These are phyloP conservation scores for Drosophila recens DNA, from an alignment of 2,888 invertebrate genomes.

Conservation along the genomic window DNA sequence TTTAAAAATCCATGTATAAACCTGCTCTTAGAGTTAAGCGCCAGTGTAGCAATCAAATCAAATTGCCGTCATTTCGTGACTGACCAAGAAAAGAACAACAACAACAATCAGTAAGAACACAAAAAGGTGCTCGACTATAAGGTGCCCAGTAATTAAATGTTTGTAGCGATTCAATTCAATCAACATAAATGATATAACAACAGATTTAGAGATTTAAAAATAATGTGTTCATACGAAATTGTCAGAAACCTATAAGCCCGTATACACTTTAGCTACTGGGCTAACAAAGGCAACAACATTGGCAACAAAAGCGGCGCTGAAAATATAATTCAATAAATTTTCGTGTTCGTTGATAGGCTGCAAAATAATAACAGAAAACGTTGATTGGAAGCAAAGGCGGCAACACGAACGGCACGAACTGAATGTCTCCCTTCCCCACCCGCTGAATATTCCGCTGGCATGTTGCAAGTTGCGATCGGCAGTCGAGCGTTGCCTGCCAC, in stretches of 20 bases:
- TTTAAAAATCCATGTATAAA: conserved; percentile 6
- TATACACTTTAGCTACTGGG: background rate
- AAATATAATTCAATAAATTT: conserved; percentile 74
- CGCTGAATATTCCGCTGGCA: background rate
- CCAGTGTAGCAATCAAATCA: conserved; percentile 61
- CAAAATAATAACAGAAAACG: conserved; percentile 65
- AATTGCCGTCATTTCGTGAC: conserved; percentile 57
- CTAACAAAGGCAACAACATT: background rate
- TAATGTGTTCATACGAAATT: background rate
- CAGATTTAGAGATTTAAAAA: background rate
- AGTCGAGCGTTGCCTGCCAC: conserved; percentile 62
- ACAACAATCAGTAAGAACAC: background rate
- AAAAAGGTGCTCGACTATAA: fast-evolving
- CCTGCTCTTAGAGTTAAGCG: conserved; percentile 35
- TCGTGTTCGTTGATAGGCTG: conserved; percentile 58
- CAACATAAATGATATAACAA: too few relatives aligned
- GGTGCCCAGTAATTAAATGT: background rate
- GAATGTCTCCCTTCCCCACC: background rate
- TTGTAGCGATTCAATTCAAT: too few relatives aligned
- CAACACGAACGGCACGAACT: conserved; percentile 52
- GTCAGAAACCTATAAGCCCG: background rate
- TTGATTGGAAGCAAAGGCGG: conserved; percentile 50
- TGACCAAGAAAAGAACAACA: conserved; percentile 33
- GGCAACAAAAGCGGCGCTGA: conserved; percentile 39
- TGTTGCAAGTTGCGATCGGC: conserved; percentile 20